Evolutionary conservation across 2,113 vertebrate species (phyloP).

Genomic region (Myotis davidii): DNA sequence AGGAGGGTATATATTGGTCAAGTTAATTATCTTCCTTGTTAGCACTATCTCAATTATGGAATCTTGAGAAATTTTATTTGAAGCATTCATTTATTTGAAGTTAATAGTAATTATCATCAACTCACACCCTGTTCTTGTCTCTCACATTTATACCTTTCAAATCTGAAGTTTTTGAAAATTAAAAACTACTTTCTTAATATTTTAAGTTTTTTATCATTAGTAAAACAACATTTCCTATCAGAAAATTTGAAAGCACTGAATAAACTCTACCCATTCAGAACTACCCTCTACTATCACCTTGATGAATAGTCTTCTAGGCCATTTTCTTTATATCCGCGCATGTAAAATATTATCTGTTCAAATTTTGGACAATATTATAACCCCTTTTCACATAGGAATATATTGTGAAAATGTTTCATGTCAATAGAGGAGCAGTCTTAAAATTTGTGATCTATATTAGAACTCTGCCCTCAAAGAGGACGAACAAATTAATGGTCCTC

Average conservation of each 20-base stretch:
- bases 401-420: neutral
- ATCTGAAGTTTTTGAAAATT: neutral
- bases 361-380: neutral
- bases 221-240: neutral
- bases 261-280: neutral
- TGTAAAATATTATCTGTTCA: neutral
- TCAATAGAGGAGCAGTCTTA: neutral
- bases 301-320: neutral
- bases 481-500: neutral
- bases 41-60: neutral
- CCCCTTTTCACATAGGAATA: neutral
- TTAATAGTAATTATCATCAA: neutral
- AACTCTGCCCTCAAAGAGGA: neutral
- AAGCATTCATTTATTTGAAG: neutral
- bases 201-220: neutral
- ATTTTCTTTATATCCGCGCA: neutral
- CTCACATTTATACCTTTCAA: neutral
- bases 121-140: neutral
- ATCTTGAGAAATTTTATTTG: neutral
- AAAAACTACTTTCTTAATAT: constrained; percentile 1
- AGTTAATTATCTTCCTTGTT: neutral
- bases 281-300: neutral
- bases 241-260: neutral
- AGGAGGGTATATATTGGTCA: neutral
- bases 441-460: neutral